Evolutionary conservation across 2,113 vertebrate genomes (phyloP).

Genomic region (Haplotaxodon microlepis): DNA sequence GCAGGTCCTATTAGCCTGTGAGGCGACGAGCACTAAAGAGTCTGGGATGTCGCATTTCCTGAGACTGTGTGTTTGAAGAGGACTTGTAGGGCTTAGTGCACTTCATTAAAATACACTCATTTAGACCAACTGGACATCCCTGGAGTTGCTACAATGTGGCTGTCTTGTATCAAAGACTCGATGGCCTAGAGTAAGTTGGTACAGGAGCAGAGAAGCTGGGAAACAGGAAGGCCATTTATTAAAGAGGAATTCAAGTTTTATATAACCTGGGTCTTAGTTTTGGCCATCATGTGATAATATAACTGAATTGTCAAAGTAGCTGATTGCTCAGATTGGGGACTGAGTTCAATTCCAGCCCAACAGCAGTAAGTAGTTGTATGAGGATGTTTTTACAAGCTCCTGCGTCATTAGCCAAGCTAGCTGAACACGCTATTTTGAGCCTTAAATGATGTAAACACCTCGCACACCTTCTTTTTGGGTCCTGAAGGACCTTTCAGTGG

Average conservation of each 20-base stretch:
- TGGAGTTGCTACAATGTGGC: not conserved
- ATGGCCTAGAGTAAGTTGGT: not conserved
- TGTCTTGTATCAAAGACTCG: not conserved
- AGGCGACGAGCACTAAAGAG: constrained; percentile 60
- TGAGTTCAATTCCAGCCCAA: not conserved
- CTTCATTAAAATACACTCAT: constrained; percentile 78
- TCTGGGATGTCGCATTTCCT: constrained; percentile 65
- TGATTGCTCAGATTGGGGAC: not conserved
- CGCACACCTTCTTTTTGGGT: not conserved
- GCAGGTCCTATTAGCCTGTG: constrained; percentile 82
- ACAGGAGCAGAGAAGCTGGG: not conserved
- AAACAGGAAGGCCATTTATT: not conserved
- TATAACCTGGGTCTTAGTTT: not conserved
- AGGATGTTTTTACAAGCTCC: not conserved
- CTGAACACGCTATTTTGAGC: not conserved
- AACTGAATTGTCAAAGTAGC: not conserved
- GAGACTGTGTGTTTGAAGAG: constrained; percentile 19
- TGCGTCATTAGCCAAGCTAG: not conserved
- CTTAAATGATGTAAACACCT: not conserved
- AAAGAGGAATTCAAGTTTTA: not conserved
- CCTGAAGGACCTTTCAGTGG: not conserved
- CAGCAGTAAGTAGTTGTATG: not conserved
- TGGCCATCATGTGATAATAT: not conserved
- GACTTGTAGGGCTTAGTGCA: not conserved
- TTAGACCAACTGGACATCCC: constrained; percentile 68